Percentiles rank a stretch among this genome's conserved stretches.
Conservation (phyloP, 1,140 invertebrate species). For the Drosophila saltans region DNA sequence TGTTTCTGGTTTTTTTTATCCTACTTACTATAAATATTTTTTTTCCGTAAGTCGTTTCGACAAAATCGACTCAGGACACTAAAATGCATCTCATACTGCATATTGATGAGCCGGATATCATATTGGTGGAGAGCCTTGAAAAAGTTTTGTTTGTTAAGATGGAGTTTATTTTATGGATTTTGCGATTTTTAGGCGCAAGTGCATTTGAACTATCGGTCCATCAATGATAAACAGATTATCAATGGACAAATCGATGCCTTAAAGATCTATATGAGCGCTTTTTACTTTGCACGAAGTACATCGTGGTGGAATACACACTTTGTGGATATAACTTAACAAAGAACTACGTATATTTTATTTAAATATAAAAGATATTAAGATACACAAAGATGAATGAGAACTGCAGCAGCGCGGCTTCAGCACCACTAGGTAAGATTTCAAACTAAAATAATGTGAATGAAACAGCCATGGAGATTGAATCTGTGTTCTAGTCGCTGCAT, state of each 20-base stretch:
- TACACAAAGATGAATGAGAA: background rate
- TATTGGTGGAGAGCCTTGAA: constrained; percentile 96
- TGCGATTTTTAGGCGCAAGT: constrained; percentile 50
- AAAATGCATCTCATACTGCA: constrained; percentile 90
- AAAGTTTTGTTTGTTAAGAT: too few species aligned
- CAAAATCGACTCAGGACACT: background rate
- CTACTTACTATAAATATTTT: too few species aligned
- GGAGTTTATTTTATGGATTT: too few species aligned
- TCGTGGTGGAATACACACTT: constrained; percentile 32
- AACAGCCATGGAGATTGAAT: background rate
- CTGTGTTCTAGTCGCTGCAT: background rate
- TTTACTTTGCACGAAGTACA: constrained; percentile 83
- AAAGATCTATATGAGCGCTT: constrained; percentile 89
- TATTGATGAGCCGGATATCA: constrained; percentile 96
- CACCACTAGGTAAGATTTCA: background rate
- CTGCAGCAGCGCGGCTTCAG: background rate
- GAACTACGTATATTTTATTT: background rate
- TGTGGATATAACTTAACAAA: background rate
- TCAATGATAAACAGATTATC: constrained; percentile 86
- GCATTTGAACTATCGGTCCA: constrained; percentile 82
- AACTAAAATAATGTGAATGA: background rate
- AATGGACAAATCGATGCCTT: constrained; percentile 89
- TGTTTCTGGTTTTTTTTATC: too few species aligned
- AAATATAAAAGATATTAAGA: background rate
- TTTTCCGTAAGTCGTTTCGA: background rate